Percentiles rank a stretch among this genome's conserved stretches.
Evolutionary conservation across 2,113 vertebrate species (phyloP).

Genomic region (Python bivittatus): DNA sequence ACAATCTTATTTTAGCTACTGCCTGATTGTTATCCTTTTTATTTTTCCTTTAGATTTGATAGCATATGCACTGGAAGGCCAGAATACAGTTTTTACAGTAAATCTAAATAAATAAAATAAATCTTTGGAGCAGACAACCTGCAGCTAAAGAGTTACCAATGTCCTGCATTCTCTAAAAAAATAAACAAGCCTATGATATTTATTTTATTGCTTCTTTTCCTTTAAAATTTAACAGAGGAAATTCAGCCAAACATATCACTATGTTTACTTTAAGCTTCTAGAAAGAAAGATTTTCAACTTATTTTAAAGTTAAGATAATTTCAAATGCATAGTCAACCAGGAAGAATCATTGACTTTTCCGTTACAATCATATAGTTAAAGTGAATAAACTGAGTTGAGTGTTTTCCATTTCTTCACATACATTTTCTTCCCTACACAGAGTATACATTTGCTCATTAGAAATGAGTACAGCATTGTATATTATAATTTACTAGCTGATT

Average conservation of each 20-base stretch:
- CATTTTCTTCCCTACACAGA: neutral
- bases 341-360: conserved; percentile 27
- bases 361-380: conserved; percentile 13
- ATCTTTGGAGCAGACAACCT: neutral
- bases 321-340: conserved; percentile 29
- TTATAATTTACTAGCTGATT: neutral
- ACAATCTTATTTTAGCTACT: too few species aligned
- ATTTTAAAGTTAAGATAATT: conserved; percentile 32
- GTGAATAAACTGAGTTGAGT: neutral
- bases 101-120: too few species aligned
- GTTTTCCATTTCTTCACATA: too few species aligned
- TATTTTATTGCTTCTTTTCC: neutral
- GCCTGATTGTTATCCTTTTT: neutral
- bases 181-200: neutral
- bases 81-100: neutral
- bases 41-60: neutral
- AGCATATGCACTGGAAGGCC: neutral
- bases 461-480: neutral
- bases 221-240: conserved; percentile 4
- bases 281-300: conserved; percentile 47
- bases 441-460: neutral
- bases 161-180: neutral
- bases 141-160: neutral
- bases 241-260: neutral
- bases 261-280: conserved; percentile 46